Percentiles rank a stretch among this genome's conserved stretches.
Evolutionary conservation across 64 coral and sea anemone species (phyloP).

Genomic region (Catalaphyllia jardinei): DNA sequence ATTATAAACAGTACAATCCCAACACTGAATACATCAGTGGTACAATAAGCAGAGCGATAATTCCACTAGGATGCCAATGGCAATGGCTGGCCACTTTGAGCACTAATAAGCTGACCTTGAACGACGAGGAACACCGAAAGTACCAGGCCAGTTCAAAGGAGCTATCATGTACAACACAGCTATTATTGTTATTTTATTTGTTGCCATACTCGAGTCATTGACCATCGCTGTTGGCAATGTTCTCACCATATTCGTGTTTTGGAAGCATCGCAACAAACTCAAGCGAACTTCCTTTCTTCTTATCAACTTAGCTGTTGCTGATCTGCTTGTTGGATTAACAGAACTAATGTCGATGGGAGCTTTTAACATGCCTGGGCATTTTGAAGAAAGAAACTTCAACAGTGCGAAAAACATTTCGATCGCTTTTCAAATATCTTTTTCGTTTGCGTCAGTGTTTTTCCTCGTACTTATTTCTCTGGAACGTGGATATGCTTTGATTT

Average conservation of each 20-base stretch:
- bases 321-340: not conserved
- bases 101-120: too few species aligned
- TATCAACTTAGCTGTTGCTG: slow-evolving; percentile 5
- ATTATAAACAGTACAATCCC: too few species aligned
- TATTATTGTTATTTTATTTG: not conserved
- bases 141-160: not conserved
- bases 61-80: too few species aligned
- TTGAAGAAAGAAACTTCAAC: not conserved
- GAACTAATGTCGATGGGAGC: not conserved
- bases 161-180: not conserved
- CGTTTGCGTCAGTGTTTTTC: not conserved
- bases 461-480: not conserved
- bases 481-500: not conserved
- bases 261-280: not conserved
- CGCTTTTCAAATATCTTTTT: not conserved
- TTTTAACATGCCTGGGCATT: not conserved
- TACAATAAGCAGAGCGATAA: too few species aligned
- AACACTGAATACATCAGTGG: too few species aligned
- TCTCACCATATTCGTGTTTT: not conserved
- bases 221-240: not conserved
- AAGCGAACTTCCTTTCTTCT: not conserved
- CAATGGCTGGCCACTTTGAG: too few species aligned
- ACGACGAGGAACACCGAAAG: not conserved
- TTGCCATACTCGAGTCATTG: not conserved
- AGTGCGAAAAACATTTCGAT: not conserved